Conservation (phyloP, 37 sponge, comb jelly and placozoan species). For the Haliclona indistincta region DNA sequence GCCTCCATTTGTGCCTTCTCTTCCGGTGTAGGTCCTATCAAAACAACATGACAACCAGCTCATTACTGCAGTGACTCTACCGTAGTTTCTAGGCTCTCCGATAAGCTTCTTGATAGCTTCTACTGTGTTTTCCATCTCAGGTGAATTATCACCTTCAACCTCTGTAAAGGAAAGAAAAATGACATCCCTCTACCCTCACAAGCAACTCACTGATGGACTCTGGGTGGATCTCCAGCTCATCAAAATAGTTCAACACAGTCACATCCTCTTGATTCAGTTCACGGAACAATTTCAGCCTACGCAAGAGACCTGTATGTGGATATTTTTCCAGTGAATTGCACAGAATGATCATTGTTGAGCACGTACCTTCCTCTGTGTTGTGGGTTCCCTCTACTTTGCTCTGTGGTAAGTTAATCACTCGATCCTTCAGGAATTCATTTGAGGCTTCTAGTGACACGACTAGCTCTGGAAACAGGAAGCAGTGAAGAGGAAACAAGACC, state of each 20-base stretch:
- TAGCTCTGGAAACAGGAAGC: conserved; percentile 41
- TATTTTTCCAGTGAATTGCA: not conserved
- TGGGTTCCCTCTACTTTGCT: conserved; percentile 80
- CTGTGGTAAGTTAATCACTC: conserved; percentile 94
- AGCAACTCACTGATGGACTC: conserved; percentile 45
- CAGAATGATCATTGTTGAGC: not conserved
- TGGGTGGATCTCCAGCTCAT: conserved; percentile 94
- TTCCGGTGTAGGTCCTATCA: conserved; percentile 74
- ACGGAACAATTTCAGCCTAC: conserved; percentile 59
- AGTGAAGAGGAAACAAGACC: not conserved
- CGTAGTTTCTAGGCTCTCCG: conserved; percentile 91
- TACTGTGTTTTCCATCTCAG: conserved; percentile 31
- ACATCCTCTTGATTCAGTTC: conserved; percentile 78
- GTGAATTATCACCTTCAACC: conserved; percentile 35
- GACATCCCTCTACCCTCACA: not conserved
- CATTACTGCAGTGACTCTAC: not conserved
- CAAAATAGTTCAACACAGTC: conserved; percentile 94
- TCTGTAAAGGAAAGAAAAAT: conserved; percentile 28
- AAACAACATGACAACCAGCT: not conserved
- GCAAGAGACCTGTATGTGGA: conserved; percentile 40
- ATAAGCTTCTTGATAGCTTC: conserved; percentile 60
- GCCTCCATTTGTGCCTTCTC: conserved; percentile 71
- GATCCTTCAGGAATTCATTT: conserved; percentile 85
- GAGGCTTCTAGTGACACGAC: conserved; percentile 78
- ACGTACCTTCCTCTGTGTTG: conserved; percentile 86